These are phyloP conservation scores for Eubucco bourcierii DNA, from an alignment of 2,113 vertebrate genomes.

Conservation along the genomic window DNA sequence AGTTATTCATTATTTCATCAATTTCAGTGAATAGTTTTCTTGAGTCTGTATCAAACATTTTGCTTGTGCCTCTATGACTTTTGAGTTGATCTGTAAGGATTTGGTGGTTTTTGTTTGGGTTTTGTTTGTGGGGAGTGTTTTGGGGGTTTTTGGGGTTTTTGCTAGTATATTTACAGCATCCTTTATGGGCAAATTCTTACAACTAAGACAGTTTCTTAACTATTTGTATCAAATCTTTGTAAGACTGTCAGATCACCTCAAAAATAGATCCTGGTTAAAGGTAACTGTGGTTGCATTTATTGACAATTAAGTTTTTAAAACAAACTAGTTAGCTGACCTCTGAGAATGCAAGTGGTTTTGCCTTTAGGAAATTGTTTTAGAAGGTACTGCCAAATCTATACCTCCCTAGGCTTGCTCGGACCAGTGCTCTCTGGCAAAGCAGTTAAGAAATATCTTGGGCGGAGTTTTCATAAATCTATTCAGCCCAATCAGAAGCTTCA, in stretches of 20 bases:
- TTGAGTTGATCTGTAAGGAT: neutral
- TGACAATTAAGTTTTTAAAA: conserved; percentile 39
- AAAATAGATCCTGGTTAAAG: conserved; percentile 43
- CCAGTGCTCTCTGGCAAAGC: conserved; percentile 71
- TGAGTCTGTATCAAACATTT: neutral
- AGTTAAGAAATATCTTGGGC: conserved; percentile 57
- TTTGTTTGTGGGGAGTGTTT: no score
- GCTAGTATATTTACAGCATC: neutral
- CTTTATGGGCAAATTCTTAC: neutral
- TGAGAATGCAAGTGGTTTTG: conserved; percentile 61
- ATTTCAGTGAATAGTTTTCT: neutral
- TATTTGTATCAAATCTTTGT: neutral
- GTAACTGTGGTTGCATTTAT: conserved; percentile 42
- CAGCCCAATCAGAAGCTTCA: conserved; percentile 60
- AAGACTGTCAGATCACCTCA: conserved; percentile 3
- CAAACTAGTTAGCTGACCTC: conserved; percentile 58
- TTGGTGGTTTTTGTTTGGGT: neutral
- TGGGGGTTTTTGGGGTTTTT: neutral
- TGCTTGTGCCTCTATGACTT: neutral
- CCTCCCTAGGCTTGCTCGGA: conserved; percentile 74
- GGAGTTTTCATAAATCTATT: conserved; percentile 65
- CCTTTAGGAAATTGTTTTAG: conserved; percentile 72
- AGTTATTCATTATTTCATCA: neutral
- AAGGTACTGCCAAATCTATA: conserved; percentile 57
- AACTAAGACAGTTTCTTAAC: neutral